phyloP scores from a whole-genome alignment of 2,113 vertebrate genomes.

The Gopherus evgoodei region DNA sequence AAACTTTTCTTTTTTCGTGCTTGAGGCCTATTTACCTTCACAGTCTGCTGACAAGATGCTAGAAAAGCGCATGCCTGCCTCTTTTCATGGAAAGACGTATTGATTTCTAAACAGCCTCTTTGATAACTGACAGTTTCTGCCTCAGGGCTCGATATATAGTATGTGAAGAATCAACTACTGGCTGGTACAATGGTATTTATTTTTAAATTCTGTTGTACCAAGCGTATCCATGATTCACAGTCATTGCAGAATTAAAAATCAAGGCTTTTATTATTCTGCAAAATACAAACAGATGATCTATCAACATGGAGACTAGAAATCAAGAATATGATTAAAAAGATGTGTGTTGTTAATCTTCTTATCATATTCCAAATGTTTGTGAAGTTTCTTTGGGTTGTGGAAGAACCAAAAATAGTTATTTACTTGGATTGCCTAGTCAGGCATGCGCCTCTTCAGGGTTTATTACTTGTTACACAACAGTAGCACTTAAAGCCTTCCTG shows the following conservation, averaged over 20 bases:
- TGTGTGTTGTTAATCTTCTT: background rate
- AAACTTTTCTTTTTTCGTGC: background rate
- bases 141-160: background rate
- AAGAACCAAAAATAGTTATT: background rate
- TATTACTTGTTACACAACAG: background rate
- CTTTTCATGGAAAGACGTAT: background rate
- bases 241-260: background rate
- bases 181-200: background rate
- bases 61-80: background rate
- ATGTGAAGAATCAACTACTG: background rate
- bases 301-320: background rate
- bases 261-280: background rate
- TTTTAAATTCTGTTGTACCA: conserved; percentile 3
- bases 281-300: background rate
- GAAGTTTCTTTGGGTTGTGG: background rate
- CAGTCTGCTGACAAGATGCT: background rate
- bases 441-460: background rate
- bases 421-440: background rate
- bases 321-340: background rate
- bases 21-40: conserved; percentile 32
- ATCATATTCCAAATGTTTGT: rapidly evolving
- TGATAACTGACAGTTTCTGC: conserved; percentile 26
- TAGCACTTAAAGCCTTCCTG: background rate
- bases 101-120: conserved; percentile 10
- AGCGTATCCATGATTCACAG: background rate